Evolutionary conservation across 2,113 vertebrate genomes (phyloP).

Genomic region (Saiga tatarica): DNA sequence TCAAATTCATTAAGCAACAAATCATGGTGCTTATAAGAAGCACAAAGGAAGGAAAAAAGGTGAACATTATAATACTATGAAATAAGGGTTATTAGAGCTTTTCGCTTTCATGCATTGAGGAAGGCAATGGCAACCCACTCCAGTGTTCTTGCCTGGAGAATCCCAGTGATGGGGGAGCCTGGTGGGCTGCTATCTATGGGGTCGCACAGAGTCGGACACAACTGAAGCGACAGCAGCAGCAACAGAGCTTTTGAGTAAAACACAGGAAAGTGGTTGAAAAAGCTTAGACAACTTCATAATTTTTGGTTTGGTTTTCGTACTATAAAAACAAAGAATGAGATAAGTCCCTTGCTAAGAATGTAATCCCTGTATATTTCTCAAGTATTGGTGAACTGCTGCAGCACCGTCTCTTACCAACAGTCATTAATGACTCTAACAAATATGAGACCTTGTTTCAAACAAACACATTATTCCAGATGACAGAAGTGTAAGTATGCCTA

Average conservation of each 20-base stretch:
- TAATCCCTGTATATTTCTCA: not conserved
- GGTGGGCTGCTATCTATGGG: too few relatives aligned
- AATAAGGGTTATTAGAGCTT: not conserved
- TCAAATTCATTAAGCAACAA: not conserved
- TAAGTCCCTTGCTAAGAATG: not conserved
- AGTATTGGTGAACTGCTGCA: not conserved
- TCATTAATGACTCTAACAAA: slow-evolving; percentile 61
- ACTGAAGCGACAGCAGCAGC: too few relatives aligned
- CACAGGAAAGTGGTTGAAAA: not conserved
- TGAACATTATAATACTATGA: not conserved
- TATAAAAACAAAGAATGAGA: not conserved
- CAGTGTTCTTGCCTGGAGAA: too few relatives aligned
- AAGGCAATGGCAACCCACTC: too few relatives aligned
- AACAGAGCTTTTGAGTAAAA: not conserved
- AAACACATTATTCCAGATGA: slow-evolving; percentile 66
- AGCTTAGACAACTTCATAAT: not conserved
- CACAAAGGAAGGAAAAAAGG: not conserved
- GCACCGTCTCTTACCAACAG: not conserved
- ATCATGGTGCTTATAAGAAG: not conserved
- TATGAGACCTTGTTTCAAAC: slow-evolving; percentile 47
- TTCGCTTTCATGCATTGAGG: not conserved
- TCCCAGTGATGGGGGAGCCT: too few relatives aligned
- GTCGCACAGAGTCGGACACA: accelerated
- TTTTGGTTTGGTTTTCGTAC: not conserved
- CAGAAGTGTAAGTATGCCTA: slow-evolving; percentile 58